phyloP scores from a whole-genome alignment of 2,888 invertebrate species.

The Lithosia quadra region DNA sequence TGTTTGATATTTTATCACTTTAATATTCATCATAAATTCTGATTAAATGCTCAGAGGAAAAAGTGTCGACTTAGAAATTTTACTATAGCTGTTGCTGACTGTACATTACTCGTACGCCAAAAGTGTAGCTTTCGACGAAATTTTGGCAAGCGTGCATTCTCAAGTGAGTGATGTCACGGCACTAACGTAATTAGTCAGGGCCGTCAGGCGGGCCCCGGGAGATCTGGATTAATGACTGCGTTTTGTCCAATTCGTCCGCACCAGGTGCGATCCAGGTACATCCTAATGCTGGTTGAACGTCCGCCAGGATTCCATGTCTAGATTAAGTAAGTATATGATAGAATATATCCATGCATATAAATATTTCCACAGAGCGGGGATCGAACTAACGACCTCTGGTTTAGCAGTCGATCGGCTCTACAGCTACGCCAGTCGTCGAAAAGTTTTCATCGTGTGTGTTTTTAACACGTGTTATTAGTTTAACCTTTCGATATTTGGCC shows the following conservation, averaged over 20 bases:
- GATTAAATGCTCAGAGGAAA: too few species aligned
- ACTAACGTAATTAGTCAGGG: constrained; percentile 25
- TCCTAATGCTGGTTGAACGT: constrained; percentile 5
- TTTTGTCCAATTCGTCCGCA: constrained; percentile 31
- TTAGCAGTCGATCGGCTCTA: too few species aligned
- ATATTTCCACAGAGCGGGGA: too few species aligned
- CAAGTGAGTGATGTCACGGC: constrained; percentile 24
- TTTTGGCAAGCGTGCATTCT: constrained; percentile 15
- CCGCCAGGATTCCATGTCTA: not conserved
- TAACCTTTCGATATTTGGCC: too few species aligned
- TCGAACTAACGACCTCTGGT: too few species aligned
- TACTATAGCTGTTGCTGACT: not conserved
- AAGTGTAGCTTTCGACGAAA: constrained; percentile 25
- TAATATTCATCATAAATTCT: not conserved
- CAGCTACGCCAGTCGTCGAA: too few species aligned
- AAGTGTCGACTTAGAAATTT: not conserved
- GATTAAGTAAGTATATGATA: not conserved
- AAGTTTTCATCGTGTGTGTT: too few species aligned
- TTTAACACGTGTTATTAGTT: too few species aligned
- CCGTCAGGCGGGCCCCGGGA: constrained; percentile 19
- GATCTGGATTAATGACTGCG: constrained; percentile 33
- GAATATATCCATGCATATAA: not conserved
- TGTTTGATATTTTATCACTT: too few species aligned
- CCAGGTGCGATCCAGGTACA: constrained; percentile 7
- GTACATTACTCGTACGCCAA: not conserved